Evolutionary conservation across 2,113 vertebrate species (phyloP).

Genomic region (Charina bottae): DNA sequence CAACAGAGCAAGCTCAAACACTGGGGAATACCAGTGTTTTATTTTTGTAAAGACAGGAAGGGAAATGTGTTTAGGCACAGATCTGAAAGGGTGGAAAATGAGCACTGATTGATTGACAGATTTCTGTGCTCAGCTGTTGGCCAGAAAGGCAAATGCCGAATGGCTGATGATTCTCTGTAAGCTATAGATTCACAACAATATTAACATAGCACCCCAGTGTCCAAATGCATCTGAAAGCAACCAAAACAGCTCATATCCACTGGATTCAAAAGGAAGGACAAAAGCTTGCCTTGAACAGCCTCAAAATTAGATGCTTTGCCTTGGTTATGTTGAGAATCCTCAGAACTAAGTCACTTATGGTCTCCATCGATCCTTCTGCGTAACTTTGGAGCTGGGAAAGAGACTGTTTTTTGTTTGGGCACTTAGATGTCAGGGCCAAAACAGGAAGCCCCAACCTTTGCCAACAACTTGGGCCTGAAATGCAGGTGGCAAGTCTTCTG

Average conservation of each 20-base stretch:
- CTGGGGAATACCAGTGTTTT: not conserved
- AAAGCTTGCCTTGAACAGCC: not conserved
- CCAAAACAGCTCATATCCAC: not conserved
- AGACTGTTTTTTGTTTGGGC: not conserved
- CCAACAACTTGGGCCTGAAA: not conserved
- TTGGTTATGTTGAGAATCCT: not conserved
- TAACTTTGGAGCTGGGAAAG: not conserved
- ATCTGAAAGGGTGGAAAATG: not conserved
- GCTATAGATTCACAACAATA: not conserved
- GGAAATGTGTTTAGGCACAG: not conserved
- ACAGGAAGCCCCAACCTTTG: not conserved
- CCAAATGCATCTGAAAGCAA: not conserved
- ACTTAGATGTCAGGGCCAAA: not conserved
- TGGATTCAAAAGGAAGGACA: not conserved
- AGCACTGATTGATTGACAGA: not conserved
- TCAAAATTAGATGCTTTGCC: not conserved
- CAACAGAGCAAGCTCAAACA: not conserved
- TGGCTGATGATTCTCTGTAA: not conserved
- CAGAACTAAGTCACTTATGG: not conserved
- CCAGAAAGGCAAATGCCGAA: not conserved
- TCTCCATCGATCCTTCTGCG: not conserved
- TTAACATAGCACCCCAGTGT: not conserved
- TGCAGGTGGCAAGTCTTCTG: not conserved
- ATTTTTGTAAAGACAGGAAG: not conserved
- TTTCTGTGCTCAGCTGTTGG: not conserved